These are phyloP conservation scores for Campylomormyrus tamandua DNA, from an alignment of 2,113 vertebrate species.

Conservation along the genomic window DNA sequence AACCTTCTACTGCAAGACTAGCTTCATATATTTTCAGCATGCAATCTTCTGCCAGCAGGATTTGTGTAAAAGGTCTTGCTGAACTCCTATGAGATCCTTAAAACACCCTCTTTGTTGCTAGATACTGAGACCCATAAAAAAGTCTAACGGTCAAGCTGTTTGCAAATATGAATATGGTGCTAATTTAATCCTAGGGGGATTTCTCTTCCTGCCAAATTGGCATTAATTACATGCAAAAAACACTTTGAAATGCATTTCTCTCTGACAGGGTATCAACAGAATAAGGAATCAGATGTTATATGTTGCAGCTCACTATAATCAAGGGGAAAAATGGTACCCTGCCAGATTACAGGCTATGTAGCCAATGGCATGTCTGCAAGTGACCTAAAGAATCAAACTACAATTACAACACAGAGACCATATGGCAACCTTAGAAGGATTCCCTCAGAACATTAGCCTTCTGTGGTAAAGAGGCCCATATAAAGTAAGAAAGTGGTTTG, in stretches of 20 bases:
- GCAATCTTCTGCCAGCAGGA: neutral
- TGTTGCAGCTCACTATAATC: neutral
- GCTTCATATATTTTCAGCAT: neutral
- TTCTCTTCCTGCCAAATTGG: neutral
- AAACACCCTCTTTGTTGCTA: conserved; percentile 12
- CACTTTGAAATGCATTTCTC: neutral
- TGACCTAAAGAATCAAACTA: neutral
- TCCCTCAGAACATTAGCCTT: neutral
- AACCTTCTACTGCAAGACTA: neutral
- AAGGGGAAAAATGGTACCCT: neutral
- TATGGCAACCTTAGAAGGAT: neutral
- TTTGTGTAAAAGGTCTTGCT: neutral
- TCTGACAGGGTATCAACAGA: neutral
- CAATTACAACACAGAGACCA: neutral
- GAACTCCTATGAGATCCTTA: neutral
- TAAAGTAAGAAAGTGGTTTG: neutral
- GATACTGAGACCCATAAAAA: conserved; percentile 25
- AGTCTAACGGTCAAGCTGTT: neutral
- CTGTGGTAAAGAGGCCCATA: neutral
- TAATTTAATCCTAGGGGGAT: neutral
- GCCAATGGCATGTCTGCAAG: neutral
- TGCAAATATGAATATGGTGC: neutral
- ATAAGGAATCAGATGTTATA: neutral
- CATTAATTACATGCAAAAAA: neutral
- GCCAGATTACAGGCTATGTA: neutral